A percentile compares a stretch with the other conserved stretches of the same genome.
Conservation (phyloP, 2,888 invertebrate species). For the Pseudoips prasinana region DNA sequence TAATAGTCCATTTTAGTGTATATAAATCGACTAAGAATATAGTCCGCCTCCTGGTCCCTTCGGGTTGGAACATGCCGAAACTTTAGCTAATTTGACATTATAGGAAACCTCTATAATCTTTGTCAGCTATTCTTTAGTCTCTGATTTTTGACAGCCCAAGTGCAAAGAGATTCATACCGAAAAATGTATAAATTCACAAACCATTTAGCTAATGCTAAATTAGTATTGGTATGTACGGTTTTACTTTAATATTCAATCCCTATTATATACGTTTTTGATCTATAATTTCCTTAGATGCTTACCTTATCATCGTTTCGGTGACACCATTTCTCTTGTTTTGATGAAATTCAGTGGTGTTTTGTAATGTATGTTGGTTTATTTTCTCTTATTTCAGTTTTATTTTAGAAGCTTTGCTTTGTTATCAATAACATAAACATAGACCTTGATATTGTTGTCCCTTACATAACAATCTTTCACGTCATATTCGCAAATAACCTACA, state of each 20-base stretch:
- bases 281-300: not conserved
- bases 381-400: slow-evolving; percentile 3
- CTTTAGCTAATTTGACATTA: too few species aligned
- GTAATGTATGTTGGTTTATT: slow-evolving; percentile 1
- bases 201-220: slow-evolving; percentile 63
- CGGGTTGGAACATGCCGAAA: too few species aligned
- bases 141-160: slow-evolving; percentile 70
- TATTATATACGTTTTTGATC: not conserved
- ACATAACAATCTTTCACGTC: slow-evolving; percentile 72
- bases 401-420: slow-evolving; percentile 5
- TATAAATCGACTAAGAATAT: too few species aligned
- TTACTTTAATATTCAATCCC: not conserved
- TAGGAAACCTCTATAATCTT: too few species aligned
- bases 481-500: slow-evolving; percentile 66
- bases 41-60: too few species aligned
- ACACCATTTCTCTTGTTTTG: slow-evolving; percentile 21
- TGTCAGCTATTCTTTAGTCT: slow-evolving; percentile 36
- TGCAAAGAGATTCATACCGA: slow-evolving; percentile 66
- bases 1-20: too few species aligned
- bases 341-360: slow-evolving; percentile 16
- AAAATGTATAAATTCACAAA: slow-evolving; percentile 76
- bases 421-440: slow-evolving; percentile 32
- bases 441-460: slow-evolving; percentile 63
- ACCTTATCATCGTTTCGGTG: slow-evolving; percentile 1
- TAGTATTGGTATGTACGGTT: slow-evolving; percentile 63